Base-by-base conservation (phyloP, 2,888 invertebrate species). In the Yponomeuta cagnagella region DNA sequence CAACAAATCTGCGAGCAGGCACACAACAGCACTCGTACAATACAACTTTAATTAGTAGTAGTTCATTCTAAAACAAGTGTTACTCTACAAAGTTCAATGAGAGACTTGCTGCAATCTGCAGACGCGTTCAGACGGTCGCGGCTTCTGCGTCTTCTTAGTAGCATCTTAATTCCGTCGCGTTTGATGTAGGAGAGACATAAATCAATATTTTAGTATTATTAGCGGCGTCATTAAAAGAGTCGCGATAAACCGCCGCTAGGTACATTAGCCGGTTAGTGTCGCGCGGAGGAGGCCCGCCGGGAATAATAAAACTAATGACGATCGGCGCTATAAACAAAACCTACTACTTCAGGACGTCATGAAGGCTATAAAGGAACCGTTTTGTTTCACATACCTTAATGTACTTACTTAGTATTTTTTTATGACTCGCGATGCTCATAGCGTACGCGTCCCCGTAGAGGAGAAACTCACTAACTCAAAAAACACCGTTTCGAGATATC, bases 131-230 rank as follows among this genome's bases (percentile, higher is more conserved):
- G 52, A 58, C 52, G 33, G 43, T 8, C 43, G 43, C 43, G 9
- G 43, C 52, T 58, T 58, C 52, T 58, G 52, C 15, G 15, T 58
- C 12, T 58, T 15, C 12, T 15, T 58, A 15, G 12, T 58, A 58
- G 15, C 15, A 58, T 12, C 52, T 58, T 58, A 58, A 58, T 58
- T 58, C 52, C 52, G 52, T 58, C 4, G 52, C 5, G 52, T 12
- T 58, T 12, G 52, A 58, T 58, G 52, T 58, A 15, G 12, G 52
- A 58, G 52, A 58, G 52, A 58, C 52, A 58, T 58, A 58, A 58
- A 58, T 58, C 52, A 58, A 58, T 58, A 58, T 58, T 58, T 58
- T 58, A 58, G 52, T 58, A 58, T 58, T 58, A 58, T 58, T 58
- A 58, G 52, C 52, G 52, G 52, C 52, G 52, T 58, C 52, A 58